These are phyloP conservation scores for Meleagris gallopavo DNA, from an alignment of 2,113 vertebrate genomes.

Conservation along the genomic window DNA sequence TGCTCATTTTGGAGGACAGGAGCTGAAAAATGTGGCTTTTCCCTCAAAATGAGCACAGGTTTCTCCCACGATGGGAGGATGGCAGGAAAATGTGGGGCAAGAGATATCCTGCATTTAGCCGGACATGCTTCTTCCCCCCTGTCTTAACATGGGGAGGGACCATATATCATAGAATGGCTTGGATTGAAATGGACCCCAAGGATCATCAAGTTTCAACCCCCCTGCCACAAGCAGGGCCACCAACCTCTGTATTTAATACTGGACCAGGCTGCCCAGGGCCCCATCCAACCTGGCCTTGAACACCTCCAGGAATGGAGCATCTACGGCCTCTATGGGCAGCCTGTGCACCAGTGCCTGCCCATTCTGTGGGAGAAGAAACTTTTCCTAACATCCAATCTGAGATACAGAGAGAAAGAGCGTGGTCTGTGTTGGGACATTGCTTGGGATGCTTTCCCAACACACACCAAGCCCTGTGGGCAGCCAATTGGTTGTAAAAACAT, in stretches of 20 bases:
- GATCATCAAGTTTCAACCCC: too few species aligned
- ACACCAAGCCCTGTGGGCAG: fast-evolving
- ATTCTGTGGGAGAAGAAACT: background rate
- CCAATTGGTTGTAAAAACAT: background rate
- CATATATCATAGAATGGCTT: too few species aligned
- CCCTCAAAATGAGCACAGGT: background rate
- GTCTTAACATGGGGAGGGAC: background rate
- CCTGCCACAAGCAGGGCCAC: too few species aligned
- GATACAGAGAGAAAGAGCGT: fast-evolving
- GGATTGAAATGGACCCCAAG: too few species aligned
- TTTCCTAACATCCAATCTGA: background rate
- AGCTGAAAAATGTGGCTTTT: background rate
- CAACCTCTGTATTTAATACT: too few species aligned
- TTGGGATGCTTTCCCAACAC: background rate
- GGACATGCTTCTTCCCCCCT: background rate
- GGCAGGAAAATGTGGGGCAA: background rate
- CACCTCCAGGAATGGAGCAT: too few species aligned
- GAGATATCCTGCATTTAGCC: background rate
- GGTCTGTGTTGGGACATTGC: background rate
- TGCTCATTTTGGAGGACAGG: background rate
- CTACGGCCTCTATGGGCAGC: background rate
- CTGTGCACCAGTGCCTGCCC: background rate
- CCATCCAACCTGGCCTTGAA: too few species aligned
- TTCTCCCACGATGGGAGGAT: background rate
- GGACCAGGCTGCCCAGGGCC: too few species aligned